Base-by-base conservation (phyloP, 2,797 vertebrate genomes). In the Enteromius argenteus region DNA sequence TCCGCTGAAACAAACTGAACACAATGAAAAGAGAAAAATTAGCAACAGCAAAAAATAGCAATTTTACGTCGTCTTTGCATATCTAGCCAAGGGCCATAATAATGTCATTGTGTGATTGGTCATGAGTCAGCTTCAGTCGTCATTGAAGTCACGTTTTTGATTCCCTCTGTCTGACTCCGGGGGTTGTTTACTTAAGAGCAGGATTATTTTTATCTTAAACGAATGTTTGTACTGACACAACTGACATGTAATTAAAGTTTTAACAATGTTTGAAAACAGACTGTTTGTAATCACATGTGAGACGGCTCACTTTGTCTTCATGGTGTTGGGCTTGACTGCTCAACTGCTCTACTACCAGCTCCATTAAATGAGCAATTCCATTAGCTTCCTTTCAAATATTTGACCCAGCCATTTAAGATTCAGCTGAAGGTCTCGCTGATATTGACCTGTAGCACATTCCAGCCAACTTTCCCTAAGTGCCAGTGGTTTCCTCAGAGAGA, bases 331-430 rank as follows among this genome's bases (percentile, higher is more conserved):
- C 9, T 64, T 7, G 3, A 80, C 73, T 68, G 51, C 51, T 76
- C n/a, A 35, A 62, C 11, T 21, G 39, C 27, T 30, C 51, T 71
- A n/a, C 32, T 27, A 15, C 27, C 11, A n/a, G 64, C 66, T 72
- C 53, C 75, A 78, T 84, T 84, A 76, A 83, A 83, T 17, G 10
- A 17, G 46, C 60, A 79, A 84, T 79, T 71, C 82, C 75, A 84
- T 84, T 84, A 84, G 75, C 75, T 84, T 69, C 32, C 66, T 71
- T 84, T 79, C 30, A 69, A 21, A 71, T 66, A 44, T 60, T 32
- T 72, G 53, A 79, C 51, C 42, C 15, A 60, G 7, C 5, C 66
- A 14, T 56, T 77, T 77, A 56, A 44, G 64, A 77, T 78, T 37
- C 74, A 49, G 27, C 66, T 21, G 66, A 68, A 46, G 19, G 19